Evolutionary conservation across 2,888 invertebrate genomes (phyloP).

Genomic region (Clostera curtula): DNA sequence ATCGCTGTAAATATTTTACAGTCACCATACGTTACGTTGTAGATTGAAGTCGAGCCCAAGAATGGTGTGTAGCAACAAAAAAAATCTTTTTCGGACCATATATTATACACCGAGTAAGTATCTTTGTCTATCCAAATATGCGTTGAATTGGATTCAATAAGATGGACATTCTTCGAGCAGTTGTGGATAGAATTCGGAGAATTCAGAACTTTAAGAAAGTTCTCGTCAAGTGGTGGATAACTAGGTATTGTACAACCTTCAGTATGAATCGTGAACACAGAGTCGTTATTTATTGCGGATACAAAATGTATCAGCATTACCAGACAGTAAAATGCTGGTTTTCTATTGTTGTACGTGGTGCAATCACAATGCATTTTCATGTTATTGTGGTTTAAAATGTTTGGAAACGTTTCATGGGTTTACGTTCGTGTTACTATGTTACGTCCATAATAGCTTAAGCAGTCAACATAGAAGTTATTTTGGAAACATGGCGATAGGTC

Average conservation of each 20-base stretch:
- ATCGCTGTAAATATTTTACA: constrained; percentile 22
- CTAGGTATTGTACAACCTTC: constrained; percentile 28
- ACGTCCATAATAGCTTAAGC: not conserved
- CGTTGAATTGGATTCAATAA: constrained; percentile 23
- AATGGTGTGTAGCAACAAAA: constrained; percentile 28
- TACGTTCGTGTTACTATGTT: no score
- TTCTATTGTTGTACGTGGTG: no score
- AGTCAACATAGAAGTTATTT: not conserved
- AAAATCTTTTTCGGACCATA: constrained; percentile 13
- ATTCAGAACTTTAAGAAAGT: constrained; percentile 12
- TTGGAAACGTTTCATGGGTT: no score
- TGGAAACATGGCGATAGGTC: not conserved
- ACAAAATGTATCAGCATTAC: constrained; percentile 3
- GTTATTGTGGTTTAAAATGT: no score
- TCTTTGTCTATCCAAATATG: constrained; percentile 26
- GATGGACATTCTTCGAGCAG: constrained; percentile 15
- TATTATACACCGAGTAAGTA: constrained; percentile 13
- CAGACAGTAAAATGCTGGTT: constrained; percentile 9
- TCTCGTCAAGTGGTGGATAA: constrained; percentile 17
- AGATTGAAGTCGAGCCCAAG: constrained; percentile 11
- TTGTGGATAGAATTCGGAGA: constrained; percentile 8
- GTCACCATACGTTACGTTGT: constrained; percentile 19
- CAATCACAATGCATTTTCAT: no score
- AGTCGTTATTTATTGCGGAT: constrained; percentile 3
- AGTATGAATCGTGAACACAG: constrained; percentile 22